These are phyloP conservation scores for Lymantria monacha DNA, from an alignment of 2,888 invertebrate species.

Conservation along the genomic window DNA sequence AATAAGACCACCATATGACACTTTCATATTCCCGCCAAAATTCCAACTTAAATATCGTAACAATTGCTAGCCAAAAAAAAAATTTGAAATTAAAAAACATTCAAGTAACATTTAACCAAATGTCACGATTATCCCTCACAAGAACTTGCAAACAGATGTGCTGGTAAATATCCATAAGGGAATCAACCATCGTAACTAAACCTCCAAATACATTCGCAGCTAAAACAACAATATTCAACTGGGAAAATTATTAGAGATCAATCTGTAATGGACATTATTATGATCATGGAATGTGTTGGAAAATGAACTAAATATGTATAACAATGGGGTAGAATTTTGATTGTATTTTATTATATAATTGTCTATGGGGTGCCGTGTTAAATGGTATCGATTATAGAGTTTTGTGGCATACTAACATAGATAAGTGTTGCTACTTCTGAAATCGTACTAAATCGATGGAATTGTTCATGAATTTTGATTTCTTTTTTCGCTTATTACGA, in stretches of 20 bases:
- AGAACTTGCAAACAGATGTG: conserved; percentile 64
- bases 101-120: conserved; percentile 65
- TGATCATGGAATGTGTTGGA: not conserved
- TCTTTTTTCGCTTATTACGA: too few species aligned
- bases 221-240: not conserved
- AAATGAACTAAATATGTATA: conserved; percentile 11
- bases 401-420: conserved; percentile 55
- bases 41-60: too few species aligned
- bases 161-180: conserved; percentile 29
- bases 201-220: conserved; percentile 8
- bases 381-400: conserved; percentile 48
- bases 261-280: conserved; percentile 14
- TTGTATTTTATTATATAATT: conserved; percentile 10
- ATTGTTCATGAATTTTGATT: conserved; percentile 32
- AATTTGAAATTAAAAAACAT: conserved; percentile 53
- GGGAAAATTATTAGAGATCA: conserved; percentile 7
- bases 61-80: too few species aligned
- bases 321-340: conserved; percentile 4
- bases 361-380: conserved; percentile 39
- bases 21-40: too few species aligned
- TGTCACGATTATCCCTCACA: conserved; percentile 59
- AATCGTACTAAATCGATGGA: conserved; percentile 15
- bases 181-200: conserved; percentile 8
- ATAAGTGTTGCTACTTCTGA: conserved; percentile 31
- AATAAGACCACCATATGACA: too few species aligned